Base-by-base conservation (phyloP, 2,113 vertebrate genomes). In the Smithornis capensis region DNA sequence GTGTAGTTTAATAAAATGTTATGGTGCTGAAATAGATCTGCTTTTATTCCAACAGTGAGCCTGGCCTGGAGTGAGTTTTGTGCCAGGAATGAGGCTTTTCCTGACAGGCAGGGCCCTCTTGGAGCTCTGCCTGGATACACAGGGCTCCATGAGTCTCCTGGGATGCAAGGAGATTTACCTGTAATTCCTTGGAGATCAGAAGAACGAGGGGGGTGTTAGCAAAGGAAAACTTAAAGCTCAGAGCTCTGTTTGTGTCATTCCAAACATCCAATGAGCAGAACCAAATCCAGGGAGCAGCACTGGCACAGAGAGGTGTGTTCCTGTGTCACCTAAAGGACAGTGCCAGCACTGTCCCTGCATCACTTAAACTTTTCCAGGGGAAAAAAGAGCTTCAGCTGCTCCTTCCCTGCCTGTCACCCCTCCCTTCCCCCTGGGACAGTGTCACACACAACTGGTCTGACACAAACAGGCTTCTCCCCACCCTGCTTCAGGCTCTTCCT, bases 1-100 rank as follows among this genome's bases (percentile, higher is more conserved):
- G 95, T 91, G 96, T 97, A 96, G 96, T 95, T 96, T 90, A 97
- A 97, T 97, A 97, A 96, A 97, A 97, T 50, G 91, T 96, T 89
- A 83, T 87, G 91, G 93, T 95, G 94, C 95, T 96, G 88, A 94
- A 96, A 19, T 3, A 70, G 53, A 89, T 22, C 78, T 94, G 87
- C 89, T 90, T n/a, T 95, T 80, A 76, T 87, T 94, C 67, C 23
- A 44, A 5, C 40, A 31, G 35, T 0, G 3, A 60, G 24, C 78
- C 63, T 44, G 57, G 27, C 3, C 1, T 0, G 1, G 65, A 25
- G 33, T 28, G 50, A 22, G 19, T 50, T 92, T 37, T 57, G 68
- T 38, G 57, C 35, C 6, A 22, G 14, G 5, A n/a, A 4, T 0
- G 3, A 77, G 67, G 67, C 29, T 47, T 45, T 24, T n/a, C 19